Evolutionary conservation across 2,888 invertebrate genomes (phyloP).

Genomic region (Hedya salicella): DNA sequence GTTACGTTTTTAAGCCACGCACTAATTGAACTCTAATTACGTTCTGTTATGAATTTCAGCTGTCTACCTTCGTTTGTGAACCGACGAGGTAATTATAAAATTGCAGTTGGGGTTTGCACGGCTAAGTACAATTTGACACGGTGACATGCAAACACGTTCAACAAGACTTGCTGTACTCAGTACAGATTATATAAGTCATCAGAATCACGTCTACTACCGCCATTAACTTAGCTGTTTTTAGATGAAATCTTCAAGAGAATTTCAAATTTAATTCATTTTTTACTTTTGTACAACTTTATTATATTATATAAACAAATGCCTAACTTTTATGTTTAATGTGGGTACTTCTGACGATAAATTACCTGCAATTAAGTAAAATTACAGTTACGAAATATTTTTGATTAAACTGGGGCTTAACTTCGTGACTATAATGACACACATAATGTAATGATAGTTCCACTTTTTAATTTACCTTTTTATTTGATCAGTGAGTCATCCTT

Average conservation of each 20-base stretch:
- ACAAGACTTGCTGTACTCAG: not conserved
- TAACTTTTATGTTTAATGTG: not conserved
- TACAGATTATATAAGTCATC: not conserved
- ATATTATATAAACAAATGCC: too few relatives aligned
- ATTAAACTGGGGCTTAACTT: too few relatives aligned
- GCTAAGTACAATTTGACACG: constrained; percentile 23
- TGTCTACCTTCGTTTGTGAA: constrained; percentile 41
- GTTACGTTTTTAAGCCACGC: constrained; percentile 37
- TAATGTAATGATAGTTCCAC: too few relatives aligned
- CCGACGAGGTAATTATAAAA: constrained; percentile 36
- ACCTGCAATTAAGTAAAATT: not conserved
- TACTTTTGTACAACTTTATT: not conserved
- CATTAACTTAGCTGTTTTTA: too few relatives aligned
- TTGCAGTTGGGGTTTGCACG: constrained; percentile 21
- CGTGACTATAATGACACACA: too few relatives aligned
- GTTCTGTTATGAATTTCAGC: constrained; percentile 41
- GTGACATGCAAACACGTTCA: constrained; percentile 18
- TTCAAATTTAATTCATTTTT: not conserved
- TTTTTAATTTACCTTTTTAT: not conserved
- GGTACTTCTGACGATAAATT: not conserved
- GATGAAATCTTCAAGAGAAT: not conserved
- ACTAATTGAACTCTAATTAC: constrained; percentile 42
- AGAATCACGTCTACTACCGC: too few relatives aligned
- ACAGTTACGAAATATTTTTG: not conserved
- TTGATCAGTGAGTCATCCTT: not conserved